A percentile compares a stretch with the other conserved stretches of the same genome.
These are phyloP conservation scores for Ondatra zibethicus DNA, from an alignment of 2,113 vertebrate species.

Conservation along the genomic window DNA sequence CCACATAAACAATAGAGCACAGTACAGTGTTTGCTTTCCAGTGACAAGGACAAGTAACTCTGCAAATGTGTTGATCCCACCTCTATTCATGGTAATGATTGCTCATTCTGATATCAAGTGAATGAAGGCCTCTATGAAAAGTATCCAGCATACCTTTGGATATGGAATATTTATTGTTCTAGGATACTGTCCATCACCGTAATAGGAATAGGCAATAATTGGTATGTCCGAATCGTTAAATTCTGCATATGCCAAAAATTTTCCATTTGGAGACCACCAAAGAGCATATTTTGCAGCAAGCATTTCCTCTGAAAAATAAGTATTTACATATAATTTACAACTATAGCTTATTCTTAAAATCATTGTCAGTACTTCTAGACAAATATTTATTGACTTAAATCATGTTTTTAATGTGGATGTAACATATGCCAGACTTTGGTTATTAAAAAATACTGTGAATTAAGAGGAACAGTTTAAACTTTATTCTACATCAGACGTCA, in stretches of 20 bases:
- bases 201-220: conserved; percentile 94
- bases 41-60: conserved; percentile 70
- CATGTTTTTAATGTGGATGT: conserved; percentile 17
- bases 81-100: conserved; percentile 69
- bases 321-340: conserved; percentile 18
- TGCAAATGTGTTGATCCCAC: conserved; percentile 74
- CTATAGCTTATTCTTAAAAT: conserved; percentile 37
- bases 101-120: conserved; percentile 64
- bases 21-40: conserved; percentile 74
- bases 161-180: conserved; percentile 93
- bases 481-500: conserved; percentile 35
- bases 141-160: conserved; percentile 92
- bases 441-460: conserved; percentile 47
- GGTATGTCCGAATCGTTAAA: conserved; percentile 95
- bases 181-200: conserved; percentile 95
- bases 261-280: conserved; percentile 96
- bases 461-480: conserved; percentile 53
- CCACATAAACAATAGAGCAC: conserved; percentile 78
- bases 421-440: neutral
- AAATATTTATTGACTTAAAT: conserved; percentile 23
- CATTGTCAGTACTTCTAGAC: neutral
- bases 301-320: conserved; percentile 93
- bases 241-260: conserved; percentile 92
- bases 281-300: conserved; percentile 94
- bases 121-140: conserved; percentile 66